Evolutionary conservation across 37 sponge, comb jelly and placozoan species (phyloP).

Genomic region (Cliona cf. orientalis): DNA sequence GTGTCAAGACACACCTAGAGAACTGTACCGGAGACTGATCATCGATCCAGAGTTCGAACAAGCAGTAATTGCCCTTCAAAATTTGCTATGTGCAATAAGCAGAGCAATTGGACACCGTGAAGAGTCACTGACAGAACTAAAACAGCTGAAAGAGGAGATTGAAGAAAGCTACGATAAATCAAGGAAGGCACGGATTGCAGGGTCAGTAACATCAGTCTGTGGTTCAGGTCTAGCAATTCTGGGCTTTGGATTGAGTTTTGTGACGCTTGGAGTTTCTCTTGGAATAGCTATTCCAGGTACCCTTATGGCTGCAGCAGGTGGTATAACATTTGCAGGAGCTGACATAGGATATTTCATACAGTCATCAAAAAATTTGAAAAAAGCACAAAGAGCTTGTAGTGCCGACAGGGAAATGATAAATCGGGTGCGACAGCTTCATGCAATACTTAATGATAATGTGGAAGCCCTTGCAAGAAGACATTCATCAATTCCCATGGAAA

Average conservation of each 20-base stretch:
- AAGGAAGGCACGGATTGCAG: conserved; percentile 1
- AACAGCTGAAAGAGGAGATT: neutral
- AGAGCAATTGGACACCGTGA: too few relatives aligned
- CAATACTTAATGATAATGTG: neutral
- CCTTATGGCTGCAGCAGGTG: conserved; percentile 14
- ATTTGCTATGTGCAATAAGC: too few relatives aligned
- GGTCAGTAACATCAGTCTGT: neutral
- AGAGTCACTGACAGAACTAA: too few relatives aligned
- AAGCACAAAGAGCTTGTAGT: neutral
- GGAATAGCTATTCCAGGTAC: neutral
- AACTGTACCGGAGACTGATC: too few relatives aligned
- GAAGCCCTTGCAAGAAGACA: neutral
- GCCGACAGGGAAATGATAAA: neutral
- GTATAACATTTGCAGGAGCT: conserved; percentile 32
- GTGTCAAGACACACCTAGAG: too few relatives aligned
- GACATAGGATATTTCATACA: conserved; percentile 10
- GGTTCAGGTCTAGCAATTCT: conserved; percentile 20
- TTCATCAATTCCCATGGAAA: too few relatives aligned
- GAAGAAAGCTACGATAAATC: conserved; percentile 38
- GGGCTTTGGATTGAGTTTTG: conserved; percentile 25
- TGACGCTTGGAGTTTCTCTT: conserved; percentile 43
- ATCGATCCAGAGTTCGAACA: too few relatives aligned
- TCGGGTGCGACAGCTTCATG: neutral
- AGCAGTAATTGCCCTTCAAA: too few relatives aligned
- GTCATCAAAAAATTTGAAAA: neutral